phyloP scores from a whole-genome alignment of 2,797 vertebrate genomes.

The Onychomys torridus region DNA sequence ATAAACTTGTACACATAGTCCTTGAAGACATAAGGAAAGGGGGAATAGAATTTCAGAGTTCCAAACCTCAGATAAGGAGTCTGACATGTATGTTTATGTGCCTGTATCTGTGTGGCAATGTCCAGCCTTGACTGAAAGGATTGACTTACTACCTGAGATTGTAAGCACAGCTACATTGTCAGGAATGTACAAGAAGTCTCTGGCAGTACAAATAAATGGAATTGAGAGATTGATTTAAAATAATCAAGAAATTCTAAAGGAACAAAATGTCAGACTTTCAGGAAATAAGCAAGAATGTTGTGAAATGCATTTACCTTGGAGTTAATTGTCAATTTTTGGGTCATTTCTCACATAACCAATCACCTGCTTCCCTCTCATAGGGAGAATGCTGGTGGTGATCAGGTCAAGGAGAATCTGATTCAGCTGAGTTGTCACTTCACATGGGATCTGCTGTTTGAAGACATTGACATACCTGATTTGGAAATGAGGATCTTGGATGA shows the following conservation, averaged over 20 bases:
- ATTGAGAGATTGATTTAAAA: too few relatives aligned
- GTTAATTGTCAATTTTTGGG: not conserved
- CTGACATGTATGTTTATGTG: not conserved
- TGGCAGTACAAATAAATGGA: too few relatives aligned
- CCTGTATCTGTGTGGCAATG: not conserved
- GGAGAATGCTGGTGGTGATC: not conserved
- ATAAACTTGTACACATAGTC: not conserved
- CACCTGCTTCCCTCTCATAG: slow-evolving; percentile 43
- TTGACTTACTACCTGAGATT: too few relatives aligned
- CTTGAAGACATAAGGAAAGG: not conserved
- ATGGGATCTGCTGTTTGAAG: slow-evolving; percentile 85
- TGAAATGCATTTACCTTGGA: not conserved
- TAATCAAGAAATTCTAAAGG: not conserved
- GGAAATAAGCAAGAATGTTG: not conserved
- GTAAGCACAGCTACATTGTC: not conserved
- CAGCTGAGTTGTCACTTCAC: slow-evolving; percentile 91
- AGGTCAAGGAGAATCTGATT: slow-evolving; percentile 67
- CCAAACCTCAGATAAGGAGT: not conserved
- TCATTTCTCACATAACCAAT: not conserved
- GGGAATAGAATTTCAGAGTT: not conserved
- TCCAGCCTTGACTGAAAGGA: too few relatives aligned
- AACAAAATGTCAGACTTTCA: not conserved
- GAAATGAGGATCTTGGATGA: slow-evolving; percentile 84
- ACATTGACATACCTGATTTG: slow-evolving; percentile 81
- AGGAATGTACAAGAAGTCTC: too few relatives aligned